Evolutionary conservation across 2,888 invertebrate species (phyloP).

Genomic region (Drosophila kambysellisi): DNA sequence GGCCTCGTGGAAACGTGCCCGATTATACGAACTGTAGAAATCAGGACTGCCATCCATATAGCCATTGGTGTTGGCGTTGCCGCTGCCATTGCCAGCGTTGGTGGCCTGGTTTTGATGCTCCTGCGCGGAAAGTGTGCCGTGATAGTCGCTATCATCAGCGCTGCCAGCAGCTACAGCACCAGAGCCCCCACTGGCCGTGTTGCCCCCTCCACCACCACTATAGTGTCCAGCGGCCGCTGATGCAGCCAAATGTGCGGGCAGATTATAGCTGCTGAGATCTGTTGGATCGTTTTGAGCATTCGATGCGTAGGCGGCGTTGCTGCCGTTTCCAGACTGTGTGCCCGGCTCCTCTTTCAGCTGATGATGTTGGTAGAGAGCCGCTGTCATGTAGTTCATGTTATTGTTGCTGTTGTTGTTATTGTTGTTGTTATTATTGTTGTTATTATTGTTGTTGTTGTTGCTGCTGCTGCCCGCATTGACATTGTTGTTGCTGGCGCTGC

Average conservation of each 20-base stretch:
- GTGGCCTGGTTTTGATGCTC: conserved; percentile 81
- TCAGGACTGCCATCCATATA: conserved; percentile 80
- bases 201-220: conserved; percentile 68
- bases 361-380: conserved; percentile 82
- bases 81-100: conserved; percentile 69
- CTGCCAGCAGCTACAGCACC: conserved; percentile 40
- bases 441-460: conserved; percentile 36
- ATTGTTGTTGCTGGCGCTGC: conserved; percentile 47
- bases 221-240: conserved; percentile 68
- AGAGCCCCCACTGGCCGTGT: conserved; percentile 30
- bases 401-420: conserved; percentile 78
- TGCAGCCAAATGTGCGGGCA: conserved; percentile 75
- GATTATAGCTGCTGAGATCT: conserved; percentile 82
- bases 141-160: conserved; percentile 80
- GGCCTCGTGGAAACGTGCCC: conserved; percentile 84
- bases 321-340: conserved; percentile 73
- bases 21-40: conserved; percentile 76
- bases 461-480: conserved; percentile 42
- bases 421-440: conserved; percentile 60
- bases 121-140: conserved; percentile 76
- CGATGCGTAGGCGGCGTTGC: conserved; percentile 66
- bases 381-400: conserved; percentile 83
- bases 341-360: conserved; percentile 85
- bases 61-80: conserved; percentile 65
- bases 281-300: conserved; percentile 84